A percentile compares a stretch with the other conserved stretches of the same genome.
These are phyloP conservation scores for Dysdera silvatica DNA, from an alignment of 1,140 invertebrate genomes.

Conservation along the genomic window DNA sequence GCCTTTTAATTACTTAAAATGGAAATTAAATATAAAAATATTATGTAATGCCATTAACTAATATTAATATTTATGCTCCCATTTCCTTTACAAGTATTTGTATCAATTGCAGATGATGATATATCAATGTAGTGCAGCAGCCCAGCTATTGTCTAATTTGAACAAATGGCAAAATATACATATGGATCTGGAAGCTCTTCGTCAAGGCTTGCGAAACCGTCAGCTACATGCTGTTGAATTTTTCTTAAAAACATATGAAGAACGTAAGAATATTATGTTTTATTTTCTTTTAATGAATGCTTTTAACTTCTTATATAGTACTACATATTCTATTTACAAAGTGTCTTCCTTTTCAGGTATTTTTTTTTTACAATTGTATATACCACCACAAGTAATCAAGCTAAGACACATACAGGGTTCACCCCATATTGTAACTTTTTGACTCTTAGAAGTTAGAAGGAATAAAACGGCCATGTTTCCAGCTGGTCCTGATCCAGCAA, in stretches of 20 bases:
- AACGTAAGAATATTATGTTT: conserved; percentile 35
- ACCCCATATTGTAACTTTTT: no score
- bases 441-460: no score
- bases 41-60: neutral
- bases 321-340: neutral
- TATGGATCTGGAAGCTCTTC: conserved; percentile 33
- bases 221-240: conserved; percentile 44
- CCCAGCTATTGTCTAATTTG: conserved; percentile 7
- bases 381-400: no score
- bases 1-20: neutral
- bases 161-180: conserved; percentile 24
- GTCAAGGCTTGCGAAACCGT: conserved; percentile 38
- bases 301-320: neutral
- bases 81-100: neutral
- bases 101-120: conserved; percentile 17
- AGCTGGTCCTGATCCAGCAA: no score
- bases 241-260: conserved; percentile 43
- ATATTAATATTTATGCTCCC: neutral
- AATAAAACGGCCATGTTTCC: no score
- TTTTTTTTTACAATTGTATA: no score
- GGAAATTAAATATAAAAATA: neutral
- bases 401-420: no score
- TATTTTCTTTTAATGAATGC: no score
- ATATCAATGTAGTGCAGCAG: conserved; percentile 19
- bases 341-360: neutral